Evolutionary conservation across 2,113 vertebrate genomes (phyloP).

Genomic region (Xyliphius kryptos): DNA sequence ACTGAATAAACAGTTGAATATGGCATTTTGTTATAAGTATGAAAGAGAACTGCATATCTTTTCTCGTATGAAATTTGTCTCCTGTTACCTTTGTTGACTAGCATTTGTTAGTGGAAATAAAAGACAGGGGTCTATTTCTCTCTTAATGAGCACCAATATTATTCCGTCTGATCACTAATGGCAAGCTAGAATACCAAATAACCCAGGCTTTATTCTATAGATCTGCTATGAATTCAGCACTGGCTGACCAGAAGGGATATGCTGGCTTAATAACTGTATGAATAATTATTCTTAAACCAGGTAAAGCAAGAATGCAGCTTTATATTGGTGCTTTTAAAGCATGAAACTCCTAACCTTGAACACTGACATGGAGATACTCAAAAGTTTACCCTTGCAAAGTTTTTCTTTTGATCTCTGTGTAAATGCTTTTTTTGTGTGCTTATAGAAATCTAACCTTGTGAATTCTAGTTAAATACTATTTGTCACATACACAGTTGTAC

Average conservation of each 20-base stretch:
- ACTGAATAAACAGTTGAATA: conserved; percentile 53
- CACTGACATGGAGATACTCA: conserved; percentile 22
- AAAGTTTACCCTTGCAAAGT: conserved; percentile 16
- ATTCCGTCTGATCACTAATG: conserved; percentile 30
- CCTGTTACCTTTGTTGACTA: conserved; percentile 42
- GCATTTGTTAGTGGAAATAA: conserved; percentile 9
- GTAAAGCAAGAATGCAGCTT: conserved; percentile 1
- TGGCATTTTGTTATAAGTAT: conserved; percentile 50
- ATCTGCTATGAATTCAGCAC: conserved; percentile 19
- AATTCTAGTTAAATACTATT: too few species aligned
- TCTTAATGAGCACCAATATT: conserved; percentile 27
- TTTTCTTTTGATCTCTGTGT: conserved; percentile 18
- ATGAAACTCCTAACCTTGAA: conserved; percentile 13
- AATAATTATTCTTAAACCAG: conserved; percentile 19
- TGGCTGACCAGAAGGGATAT: conserved; percentile 2
- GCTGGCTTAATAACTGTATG: conserved; percentile 19
- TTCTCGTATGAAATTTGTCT: conserved; percentile 51
- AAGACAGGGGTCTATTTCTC: neutral
- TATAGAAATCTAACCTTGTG: too few species aligned
- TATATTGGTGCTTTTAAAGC: conserved; percentile 22
- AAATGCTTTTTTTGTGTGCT: conserved; percentile 16
- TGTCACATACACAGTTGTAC: too few species aligned
- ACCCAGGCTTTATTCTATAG: conserved; percentile 8
- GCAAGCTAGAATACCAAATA: conserved; percentile 29
- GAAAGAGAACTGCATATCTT: conserved; percentile 42